phyloP scores from a whole-genome alignment of 2,113 vertebrate species.

The Oreochromis spilurus region DNA sequence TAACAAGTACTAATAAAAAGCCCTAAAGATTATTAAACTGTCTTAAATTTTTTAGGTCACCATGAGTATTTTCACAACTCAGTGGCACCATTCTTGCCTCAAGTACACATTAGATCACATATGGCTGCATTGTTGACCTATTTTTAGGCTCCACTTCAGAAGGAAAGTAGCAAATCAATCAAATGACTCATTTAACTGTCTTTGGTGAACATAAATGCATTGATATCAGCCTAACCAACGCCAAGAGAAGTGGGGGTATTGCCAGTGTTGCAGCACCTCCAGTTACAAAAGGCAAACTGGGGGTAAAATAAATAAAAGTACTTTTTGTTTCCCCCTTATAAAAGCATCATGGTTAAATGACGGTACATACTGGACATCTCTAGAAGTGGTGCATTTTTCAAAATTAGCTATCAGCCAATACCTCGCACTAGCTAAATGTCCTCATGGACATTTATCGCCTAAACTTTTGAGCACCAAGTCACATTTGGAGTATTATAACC shows the following conservation, averaged over 20 bases:
- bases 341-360: neutral
- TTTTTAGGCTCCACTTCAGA: neutral
- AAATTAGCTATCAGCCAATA: neutral
- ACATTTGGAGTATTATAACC: neutral
- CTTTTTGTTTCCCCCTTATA: neutral
- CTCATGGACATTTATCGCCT: rapidly evolving
- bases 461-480: neutral
- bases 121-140: neutral
- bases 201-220: neutral
- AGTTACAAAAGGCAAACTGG: neutral
- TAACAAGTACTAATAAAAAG: neutral
- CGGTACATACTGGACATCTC: neutral
- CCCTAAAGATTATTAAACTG: neutral
- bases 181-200: neutral
- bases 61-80: neutral
- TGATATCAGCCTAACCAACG: neutral
- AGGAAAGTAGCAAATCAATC: neutral
- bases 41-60: neutral
- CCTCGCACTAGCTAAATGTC: neutral
- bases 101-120: neutral
- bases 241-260: neutral
- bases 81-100: neutral
- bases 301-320: neutral
- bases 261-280: neutral
- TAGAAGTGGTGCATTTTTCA: neutral